Base-by-base conservation (phyloP, 2,888 invertebrate species). In the Tetropium fuscum region DNA sequence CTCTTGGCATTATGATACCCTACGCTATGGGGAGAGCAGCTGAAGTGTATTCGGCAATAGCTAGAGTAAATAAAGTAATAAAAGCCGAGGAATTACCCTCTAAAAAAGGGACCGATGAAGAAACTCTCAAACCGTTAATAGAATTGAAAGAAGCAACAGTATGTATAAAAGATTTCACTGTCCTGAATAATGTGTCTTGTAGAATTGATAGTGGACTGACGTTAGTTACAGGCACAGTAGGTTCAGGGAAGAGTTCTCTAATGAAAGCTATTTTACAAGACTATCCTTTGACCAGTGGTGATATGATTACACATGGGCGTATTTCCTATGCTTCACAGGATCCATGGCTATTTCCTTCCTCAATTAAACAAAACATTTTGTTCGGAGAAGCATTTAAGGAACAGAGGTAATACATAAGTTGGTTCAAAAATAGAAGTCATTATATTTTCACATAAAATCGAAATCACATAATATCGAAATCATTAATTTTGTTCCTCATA, bases 1-100 rank as follows among this genome's bases (percentile, higher is more conserved):
- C 93, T 8, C 91, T 97, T 89, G 94, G 93, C 0, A 90, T 95
- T 8, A 93, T 93, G 81, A 92, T 97, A 71, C 96, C 97, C 0
- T 90, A 91, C 83, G 92, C 90, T 40, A 89, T 95, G 67, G 89
- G 91, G 0, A 90, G 91, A 83, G 85, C 90, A 36, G 91, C 94
- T 0, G 95, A 96, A 83, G 87, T 90, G 0, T 81, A 86, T 20
- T 91, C 95, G 44, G 90, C 93, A 2, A 86, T 92, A 56, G 86
- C 85, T 58, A 85, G 95, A 58, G 83, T 95, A 18, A 86, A 86
- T 82, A 85, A 78, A 77, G 89, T 84, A 51, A 78, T 85, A 72
- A 61, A 80, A 66, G 81, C 81, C 57, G 82, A 83, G n/a, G 84
- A 85, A 51, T 30, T 70, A 18, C 60, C 58, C 1, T 41, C 60